phyloP scores from a whole-genome alignment of 2,888 invertebrate species.

The Cephus runcator region DNA sequence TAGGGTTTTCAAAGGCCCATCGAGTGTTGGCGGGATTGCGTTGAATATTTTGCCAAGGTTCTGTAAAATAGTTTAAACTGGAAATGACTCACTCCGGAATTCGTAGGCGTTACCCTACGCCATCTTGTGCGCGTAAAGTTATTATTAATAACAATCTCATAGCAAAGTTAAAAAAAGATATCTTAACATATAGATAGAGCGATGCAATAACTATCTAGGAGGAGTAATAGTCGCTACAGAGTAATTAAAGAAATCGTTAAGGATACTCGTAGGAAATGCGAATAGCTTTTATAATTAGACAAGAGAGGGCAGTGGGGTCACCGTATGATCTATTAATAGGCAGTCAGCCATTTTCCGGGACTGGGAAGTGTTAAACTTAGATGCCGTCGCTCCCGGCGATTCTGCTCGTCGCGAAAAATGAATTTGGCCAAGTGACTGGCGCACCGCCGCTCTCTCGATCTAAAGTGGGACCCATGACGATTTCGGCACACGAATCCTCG shows the following conservation, averaged over 20 bases:
- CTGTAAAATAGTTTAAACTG: neutral
- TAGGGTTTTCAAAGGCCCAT: neutral
- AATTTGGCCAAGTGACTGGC: constrained; percentile 13
- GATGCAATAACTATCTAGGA: neutral
- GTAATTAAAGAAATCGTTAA: neutral
- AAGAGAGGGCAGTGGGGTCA: constrained; percentile 44
- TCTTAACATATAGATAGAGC: neutral
- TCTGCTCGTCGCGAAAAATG: constrained; percentile 33
- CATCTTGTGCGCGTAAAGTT: neutral
- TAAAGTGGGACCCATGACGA: neutral
- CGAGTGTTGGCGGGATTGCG: neutral
- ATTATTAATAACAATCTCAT: neutral
- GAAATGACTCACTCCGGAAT: neutral
- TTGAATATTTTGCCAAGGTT: neutral
- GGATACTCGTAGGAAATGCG: constrained; percentile 1
- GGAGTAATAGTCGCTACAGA: neutral
- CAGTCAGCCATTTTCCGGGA: constrained; percentile 57
- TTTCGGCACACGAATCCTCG: neutral
- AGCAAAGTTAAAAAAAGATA: neutral
- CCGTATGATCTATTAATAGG: constrained; percentile 54
- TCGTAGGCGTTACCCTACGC: neutral
- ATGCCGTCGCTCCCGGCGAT: constrained; percentile 40
- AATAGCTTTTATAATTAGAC: constrained; percentile 13
- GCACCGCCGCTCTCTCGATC: neutral
- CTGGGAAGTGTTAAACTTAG: constrained; percentile 55